Conservation (phyloP, 2,888 invertebrate genomes). For the Tetragnatha montana region DNA sequence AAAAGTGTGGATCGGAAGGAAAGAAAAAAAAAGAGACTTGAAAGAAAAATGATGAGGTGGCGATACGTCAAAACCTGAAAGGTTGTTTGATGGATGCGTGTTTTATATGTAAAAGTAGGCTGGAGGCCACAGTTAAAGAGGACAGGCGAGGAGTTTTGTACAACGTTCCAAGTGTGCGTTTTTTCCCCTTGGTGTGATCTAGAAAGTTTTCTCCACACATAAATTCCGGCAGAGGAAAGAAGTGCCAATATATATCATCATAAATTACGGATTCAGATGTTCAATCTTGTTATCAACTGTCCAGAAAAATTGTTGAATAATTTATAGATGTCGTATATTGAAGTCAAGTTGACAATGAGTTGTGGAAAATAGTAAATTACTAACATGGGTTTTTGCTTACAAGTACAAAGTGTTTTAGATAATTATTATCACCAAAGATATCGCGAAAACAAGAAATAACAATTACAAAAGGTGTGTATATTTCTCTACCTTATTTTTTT, state of each 20-base stretch:
- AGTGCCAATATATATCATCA: neutral
- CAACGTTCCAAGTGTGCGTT: conserved; percentile 1
- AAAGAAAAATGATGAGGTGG: conserved; percentile 59
- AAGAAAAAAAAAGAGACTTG: neutral
- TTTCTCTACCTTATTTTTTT: too few relatives aligned
- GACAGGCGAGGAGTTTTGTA: conserved; percentile 18
- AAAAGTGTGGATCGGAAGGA: neutral
- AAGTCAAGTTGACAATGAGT: too few relatives aligned
- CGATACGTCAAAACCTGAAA: conserved; percentile 57
- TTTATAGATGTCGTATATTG: too few relatives aligned
- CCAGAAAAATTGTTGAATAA: too few relatives aligned
- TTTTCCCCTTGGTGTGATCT: neutral
- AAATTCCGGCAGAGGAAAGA: neutral
- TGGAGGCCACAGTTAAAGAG: neutral
- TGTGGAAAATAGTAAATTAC: too few relatives aligned
- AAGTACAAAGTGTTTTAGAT: too few relatives aligned
- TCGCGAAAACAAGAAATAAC: too few relatives aligned
- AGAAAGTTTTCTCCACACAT: neutral
- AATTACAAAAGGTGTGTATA: too few relatives aligned
- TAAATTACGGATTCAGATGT: too few relatives aligned
- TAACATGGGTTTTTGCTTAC: too few relatives aligned
- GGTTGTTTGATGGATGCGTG: conserved; percentile 50
- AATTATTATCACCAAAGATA: too few relatives aligned
- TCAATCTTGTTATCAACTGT: too few relatives aligned
- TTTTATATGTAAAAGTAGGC: conserved; percentile 63